phyloP scores from a whole-genome alignment of 2,797 vertebrate species.

The Salmo trutta region DNA sequence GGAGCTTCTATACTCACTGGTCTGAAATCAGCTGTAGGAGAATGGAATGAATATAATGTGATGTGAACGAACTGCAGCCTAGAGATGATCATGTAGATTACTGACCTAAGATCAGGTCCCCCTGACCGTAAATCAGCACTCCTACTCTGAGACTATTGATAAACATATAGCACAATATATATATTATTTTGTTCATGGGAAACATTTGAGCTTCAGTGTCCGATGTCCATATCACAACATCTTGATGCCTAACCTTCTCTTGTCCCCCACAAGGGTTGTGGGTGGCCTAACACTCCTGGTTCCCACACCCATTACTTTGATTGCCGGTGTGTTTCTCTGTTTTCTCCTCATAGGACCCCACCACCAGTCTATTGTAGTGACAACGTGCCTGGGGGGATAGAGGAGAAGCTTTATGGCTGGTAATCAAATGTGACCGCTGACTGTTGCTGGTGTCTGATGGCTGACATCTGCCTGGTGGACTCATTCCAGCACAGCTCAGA shows the following conservation, averaged over 20 bases:
- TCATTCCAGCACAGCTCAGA: conserved; percentile 44
- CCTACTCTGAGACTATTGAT: too few relatives aligned
- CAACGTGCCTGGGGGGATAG: conserved; percentile 19
- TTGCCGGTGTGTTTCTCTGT: neutral
- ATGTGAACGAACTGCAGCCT: neutral
- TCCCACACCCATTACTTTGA: conserved; percentile 20
- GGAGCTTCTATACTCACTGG: neutral
- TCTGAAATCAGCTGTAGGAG: neutral
- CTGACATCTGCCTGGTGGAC: conserved; percentile 58
- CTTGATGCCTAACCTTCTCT: conserved; percentile 23
- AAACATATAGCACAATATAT: too few relatives aligned
- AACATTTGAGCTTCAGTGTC: neutral
- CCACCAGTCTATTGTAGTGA: neutral
- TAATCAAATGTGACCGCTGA: conserved; percentile 23
- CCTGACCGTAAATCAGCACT: too few relatives aligned
- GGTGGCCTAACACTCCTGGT: neutral
- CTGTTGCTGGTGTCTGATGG: conserved; percentile 53
- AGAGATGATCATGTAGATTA: too few relatives aligned
- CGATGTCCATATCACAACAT: conserved; percentile 17
- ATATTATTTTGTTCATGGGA: neutral
- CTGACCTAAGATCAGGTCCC: too few relatives aligned
- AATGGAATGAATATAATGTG: neutral
- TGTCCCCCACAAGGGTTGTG: conserved; percentile 12
- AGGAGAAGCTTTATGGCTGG: conserved; percentile 27
- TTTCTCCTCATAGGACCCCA: conserved; percentile 28